phyloP scores from a whole-genome alignment of 2,888 invertebrate species.

The Patella pellucida region DNA sequence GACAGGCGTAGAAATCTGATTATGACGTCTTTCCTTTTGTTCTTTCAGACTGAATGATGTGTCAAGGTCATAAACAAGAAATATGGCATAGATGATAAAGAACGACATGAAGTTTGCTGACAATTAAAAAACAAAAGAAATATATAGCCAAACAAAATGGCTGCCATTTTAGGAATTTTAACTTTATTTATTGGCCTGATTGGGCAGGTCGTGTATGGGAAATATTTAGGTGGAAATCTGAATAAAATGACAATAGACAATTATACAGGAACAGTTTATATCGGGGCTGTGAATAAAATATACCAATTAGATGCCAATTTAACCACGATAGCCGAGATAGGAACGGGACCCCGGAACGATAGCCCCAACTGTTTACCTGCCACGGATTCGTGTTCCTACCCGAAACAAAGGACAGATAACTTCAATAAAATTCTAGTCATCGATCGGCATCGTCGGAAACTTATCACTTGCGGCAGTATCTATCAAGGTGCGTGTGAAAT shows the following conservation, averaged over 20 bases:
- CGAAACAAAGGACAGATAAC: constrained; percentile 52
- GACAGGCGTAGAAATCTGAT: no score
- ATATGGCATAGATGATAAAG: no score
- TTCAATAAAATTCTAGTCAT: constrained; percentile 63
- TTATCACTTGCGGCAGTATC: constrained; percentile 67
- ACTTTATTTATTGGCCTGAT: constrained; percentile 17
- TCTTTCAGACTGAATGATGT: no score
- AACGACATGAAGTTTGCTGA: no score
- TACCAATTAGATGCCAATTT: constrained; percentile 93
- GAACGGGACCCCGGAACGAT: constrained; percentile 79
- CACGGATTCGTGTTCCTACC: constrained; percentile 37
- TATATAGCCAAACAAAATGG: background rate
- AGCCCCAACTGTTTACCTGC: constrained; percentile 85
- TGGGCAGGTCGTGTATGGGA: constrained; percentile 13
- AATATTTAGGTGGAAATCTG: constrained; percentile 36
- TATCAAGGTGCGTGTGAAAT: constrained; percentile 65
- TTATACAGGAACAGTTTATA: constrained; percentile 31
- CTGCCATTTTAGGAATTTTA: constrained; percentile 9
- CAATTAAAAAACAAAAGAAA: no score
- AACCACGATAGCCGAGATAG: constrained; percentile 80
- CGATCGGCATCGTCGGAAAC: constrained; percentile 50
- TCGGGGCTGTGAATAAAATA: constrained; percentile 85
- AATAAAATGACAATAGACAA: constrained; percentile 40
- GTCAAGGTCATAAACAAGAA: no score
- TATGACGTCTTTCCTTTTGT: no score